phyloP scores from a whole-genome alignment of 2,797 vertebrate species.

The Champsocephalus esox region DNA sequence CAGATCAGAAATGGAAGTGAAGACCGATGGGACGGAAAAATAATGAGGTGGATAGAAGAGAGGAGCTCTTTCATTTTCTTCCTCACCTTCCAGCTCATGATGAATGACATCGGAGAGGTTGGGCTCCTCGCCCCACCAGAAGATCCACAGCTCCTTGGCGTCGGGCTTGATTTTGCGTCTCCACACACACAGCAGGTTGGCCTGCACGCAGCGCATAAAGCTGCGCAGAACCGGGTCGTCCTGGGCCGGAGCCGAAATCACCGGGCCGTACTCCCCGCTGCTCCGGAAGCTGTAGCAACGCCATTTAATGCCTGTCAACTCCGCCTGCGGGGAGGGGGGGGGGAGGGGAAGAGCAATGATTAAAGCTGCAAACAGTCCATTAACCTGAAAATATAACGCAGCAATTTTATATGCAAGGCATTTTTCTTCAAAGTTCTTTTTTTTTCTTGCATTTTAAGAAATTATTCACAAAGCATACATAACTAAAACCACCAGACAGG shows the following conservation, averaged over 20 bases:
- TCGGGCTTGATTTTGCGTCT: conserved; percentile 94
- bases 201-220: conserved; percentile 96
- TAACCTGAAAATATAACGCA: conserved; percentile 2
- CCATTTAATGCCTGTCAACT: conserved; percentile 99
- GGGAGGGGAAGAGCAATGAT: conserved; percentile 13
- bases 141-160: conserved; percentile 97
- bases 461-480: too few relatives aligned
- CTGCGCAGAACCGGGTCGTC: conserved; percentile 97
- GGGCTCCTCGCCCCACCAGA: conserved; percentile 99
- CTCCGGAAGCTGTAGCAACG: conserved; percentile 96
- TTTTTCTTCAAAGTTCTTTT: too few relatives aligned
- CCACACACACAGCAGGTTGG: conserved; percentile 98
- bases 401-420: background rate
- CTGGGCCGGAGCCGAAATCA: conserved; percentile 97
- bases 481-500: too few relatives aligned
- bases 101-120: conserved; percentile 95
- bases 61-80: conserved; percentile 25
- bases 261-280: conserved; percentile 94
- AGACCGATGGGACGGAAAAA: conserved; percentile 48
- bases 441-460: too few relatives aligned
- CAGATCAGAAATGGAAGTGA: conserved; percentile 35
- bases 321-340: conserved; percentile 84
- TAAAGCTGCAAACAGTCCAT: conserved; percentile 23
- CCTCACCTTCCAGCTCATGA: conserved; percentile 95
- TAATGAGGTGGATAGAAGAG: conserved; percentile 50